A percentile compares a stretch with the other conserved stretches of the same genome.
phyloP scores from a whole-genome alignment of 2,113 vertebrate genomes.

The Corvus hawaiiensis region DNA sequence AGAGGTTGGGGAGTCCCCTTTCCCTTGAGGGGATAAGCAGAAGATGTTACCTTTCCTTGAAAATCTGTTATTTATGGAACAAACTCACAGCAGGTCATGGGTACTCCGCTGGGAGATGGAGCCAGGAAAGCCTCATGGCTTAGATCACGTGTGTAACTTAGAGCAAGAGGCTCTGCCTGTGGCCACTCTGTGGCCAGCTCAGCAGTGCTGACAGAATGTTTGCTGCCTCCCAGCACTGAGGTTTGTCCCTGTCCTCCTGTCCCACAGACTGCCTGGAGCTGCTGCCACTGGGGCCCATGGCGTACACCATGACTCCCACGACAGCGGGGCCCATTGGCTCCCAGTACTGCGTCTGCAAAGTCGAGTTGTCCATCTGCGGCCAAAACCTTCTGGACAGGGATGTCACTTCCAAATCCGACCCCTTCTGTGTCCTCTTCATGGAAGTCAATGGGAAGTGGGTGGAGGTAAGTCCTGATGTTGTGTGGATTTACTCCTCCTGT shows the following conservation, averaged over 20 bases:
- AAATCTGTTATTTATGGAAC: background rate
- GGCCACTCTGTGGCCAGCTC: background rate
- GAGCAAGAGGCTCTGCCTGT: background rate
- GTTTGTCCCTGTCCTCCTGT: background rate
- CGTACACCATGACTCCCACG: constrained; percentile 73
- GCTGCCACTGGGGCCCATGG: constrained; percentile 76
- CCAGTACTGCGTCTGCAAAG: constrained; percentile 89
- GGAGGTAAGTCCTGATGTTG: constrained; percentile 80
- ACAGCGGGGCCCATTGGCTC: constrained; percentile 65
- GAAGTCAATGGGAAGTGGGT: constrained; percentile 90
- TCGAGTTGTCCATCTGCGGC: constrained; percentile 89
- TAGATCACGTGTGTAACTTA: rapidly evolving
- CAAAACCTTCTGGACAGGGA: constrained; percentile 91
- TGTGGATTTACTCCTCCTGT: background rate
- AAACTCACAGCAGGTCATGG: background rate
- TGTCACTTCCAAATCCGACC: constrained; percentile 96
- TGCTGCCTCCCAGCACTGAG: background rate
- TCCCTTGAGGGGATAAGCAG: background rate
- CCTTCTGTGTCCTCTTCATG: constrained; percentile 94
- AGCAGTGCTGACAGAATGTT: rapidly evolving
- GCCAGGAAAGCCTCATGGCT: background rate
- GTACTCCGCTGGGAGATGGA: background rate
- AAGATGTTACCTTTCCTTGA: background rate
- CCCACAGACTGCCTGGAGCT: constrained; percentile 69
- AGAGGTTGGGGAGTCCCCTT: background rate